Conservation (phyloP, 1,140 invertebrate species). For the Scylla paramamosain region DNA sequence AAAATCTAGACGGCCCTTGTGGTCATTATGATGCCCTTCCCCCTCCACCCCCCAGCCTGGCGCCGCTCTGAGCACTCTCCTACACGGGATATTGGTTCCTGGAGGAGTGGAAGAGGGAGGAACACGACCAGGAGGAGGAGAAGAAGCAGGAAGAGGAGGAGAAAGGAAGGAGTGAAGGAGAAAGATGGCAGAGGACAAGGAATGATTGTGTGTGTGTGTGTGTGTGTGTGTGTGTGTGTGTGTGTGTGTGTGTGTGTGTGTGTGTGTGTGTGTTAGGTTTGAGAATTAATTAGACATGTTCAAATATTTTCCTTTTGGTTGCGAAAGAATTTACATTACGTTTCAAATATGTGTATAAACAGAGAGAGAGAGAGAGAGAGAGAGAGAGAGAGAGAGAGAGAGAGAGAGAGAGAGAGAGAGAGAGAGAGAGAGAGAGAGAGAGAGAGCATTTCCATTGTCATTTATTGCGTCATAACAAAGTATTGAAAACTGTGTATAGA, state of each 20-base stretch:
- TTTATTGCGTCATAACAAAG: too few species aligned
- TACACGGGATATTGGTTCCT: background rate
- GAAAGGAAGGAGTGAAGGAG: background rate
- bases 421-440: too few species aligned
- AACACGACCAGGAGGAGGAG: background rate
- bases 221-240: constrained; percentile 1
- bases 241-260: constrained; percentile 34
- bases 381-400: too few species aligned
- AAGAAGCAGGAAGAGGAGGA: background rate
- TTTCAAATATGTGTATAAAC: too few species aligned
- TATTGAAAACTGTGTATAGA: too few species aligned
- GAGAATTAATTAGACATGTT: too few species aligned
- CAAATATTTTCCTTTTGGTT: too few species aligned
- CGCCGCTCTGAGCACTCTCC: background rate
- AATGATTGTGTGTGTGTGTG: background rate
- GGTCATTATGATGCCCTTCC: background rate
- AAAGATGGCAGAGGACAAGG: background rate
- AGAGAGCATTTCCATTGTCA: too few species aligned
- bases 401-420: too few species aligned
- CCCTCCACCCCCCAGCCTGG: background rate
- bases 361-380: too few species aligned
- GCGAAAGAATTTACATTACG: too few species aligned
- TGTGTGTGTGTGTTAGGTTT: constrained; percentile 31
- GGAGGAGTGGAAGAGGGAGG: background rate
- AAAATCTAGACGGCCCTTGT: constrained; percentile 25